Evolutionary conservation across 2,888 invertebrate genomes (phyloP).

Genomic region (Glomeris marginata): DNA sequence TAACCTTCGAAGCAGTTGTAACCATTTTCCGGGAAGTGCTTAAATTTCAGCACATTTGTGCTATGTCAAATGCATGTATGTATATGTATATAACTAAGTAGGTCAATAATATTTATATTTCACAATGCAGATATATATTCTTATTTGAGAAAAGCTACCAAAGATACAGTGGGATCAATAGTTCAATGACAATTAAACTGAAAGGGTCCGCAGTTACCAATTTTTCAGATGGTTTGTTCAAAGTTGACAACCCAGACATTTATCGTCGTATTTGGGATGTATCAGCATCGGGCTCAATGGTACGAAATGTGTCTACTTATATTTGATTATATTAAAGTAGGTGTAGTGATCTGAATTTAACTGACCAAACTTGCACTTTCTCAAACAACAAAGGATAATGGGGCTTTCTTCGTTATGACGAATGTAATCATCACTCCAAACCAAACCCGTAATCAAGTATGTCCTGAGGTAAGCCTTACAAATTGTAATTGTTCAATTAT

Average conservation of each 20-base stretch:
- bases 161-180: conserved; percentile 29
- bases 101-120: too few species aligned
- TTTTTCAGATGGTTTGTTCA: conserved; percentile 16
- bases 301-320: conserved; percentile 29
- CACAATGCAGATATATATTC: conserved; percentile 29
- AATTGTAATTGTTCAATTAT: neutral
- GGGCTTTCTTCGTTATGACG: conserved; percentile 37
- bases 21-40: too few species aligned
- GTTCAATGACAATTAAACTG: conserved; percentile 34
- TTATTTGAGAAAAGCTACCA: conserved; percentile 37
- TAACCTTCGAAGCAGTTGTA: too few species aligned
- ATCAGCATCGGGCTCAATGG: conserved; percentile 35
- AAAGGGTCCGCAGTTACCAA: conserved; percentile 33
- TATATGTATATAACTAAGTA: too few species aligned
- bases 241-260: conserved; percentile 18
- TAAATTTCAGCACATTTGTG: too few species aligned
- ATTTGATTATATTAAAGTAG: too few species aligned
- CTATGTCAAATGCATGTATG: too few species aligned
- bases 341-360: conserved; percentile 1
- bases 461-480: conserved; percentile 30
- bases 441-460: too few species aligned
- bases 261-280: conserved; percentile 34
- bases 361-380: too few species aligned
- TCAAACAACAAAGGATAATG: conserved; percentile 28
- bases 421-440: conserved; percentile 34